Base-by-base conservation (phyloP, 2,888 invertebrate genomes). In the Abrostola tripartita region DNA sequence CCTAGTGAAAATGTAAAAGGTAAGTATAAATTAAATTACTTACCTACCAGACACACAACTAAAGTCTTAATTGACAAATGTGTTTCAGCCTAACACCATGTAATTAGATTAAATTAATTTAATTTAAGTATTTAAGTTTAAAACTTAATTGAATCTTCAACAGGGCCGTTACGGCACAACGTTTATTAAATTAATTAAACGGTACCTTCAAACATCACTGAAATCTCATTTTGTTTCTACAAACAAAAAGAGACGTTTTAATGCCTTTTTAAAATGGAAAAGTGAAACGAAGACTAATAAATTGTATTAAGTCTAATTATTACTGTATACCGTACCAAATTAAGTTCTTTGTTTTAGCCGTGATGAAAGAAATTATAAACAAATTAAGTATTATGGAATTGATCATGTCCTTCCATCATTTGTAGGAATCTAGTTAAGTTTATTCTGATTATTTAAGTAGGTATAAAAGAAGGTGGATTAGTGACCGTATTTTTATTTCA, bases 151-250 rank as follows among this genome's bases (percentile, higher is more conserved):
- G 77, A 77, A 81, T 81, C 65, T 77, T 72, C 67, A 74, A 63
- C 67, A 36, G 65, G 59, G 65, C 67, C 61, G 71, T 75, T 69
- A 69, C 44, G 70, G 65, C 61, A 66, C 64, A 68, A 66, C 81
- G 74, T 79, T 81, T 77, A 81, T 81, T 79, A 75, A 73, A 75
- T 81, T 81, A 81, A 81, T 81, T 77, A 81, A 77, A 81, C 55
- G 54, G 58, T 76, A 60, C 76, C 75, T 79, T 73, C 60, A 76
- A 79, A 75, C 66, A 77, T 79, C 65, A 73, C 66, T 61, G 67
- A 72, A 79, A 81, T 81, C 75, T 76, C 67, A 74, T 77, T 78
- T 79, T 60, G 71, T 60, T 66, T 67, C 63, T 57, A 63, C 68
- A 74, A 77, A 79, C 75, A 78, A 61, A 74, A 55, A 68, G 59